phyloP scores from a whole-genome alignment of 1,140 invertebrate genomes.

The Trichogramma pretiosum region DNA sequence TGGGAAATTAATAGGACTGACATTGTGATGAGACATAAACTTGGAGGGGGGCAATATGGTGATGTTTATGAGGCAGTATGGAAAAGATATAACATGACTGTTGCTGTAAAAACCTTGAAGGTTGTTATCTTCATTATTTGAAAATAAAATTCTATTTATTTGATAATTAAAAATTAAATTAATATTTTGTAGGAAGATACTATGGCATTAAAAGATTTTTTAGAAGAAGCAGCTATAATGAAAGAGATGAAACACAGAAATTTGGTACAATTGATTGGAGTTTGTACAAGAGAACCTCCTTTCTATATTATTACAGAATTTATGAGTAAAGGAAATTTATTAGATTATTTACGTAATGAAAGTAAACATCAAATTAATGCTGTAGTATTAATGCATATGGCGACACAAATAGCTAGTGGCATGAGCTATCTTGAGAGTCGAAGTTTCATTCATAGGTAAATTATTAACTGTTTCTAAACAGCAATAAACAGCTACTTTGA shows the following conservation, averaged over 20 bases:
- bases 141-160: no score
- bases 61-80: slow-evolving; percentile 99
- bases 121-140: slow-evolving; percentile 31
- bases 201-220: slow-evolving; percentile 98
- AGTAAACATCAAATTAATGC: slow-evolving; percentile 86
- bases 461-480: background rate
- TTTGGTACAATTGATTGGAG: slow-evolving; percentile 90
- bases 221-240: slow-evolving; percentile 99
- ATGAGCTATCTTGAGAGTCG: slow-evolving; percentile 97
- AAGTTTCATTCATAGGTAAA: slow-evolving; percentile 89
- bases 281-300: slow-evolving; percentile 94
- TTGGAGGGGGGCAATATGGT: slow-evolving; percentile 97
- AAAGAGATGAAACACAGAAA: slow-evolving; percentile 99
- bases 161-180: slow-evolving; percentile 6
- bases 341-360: slow-evolving; percentile 89
- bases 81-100: slow-evolving; percentile 90
- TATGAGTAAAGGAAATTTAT: slow-evolving; percentile 95
- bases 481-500: background rate
- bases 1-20: slow-evolving; percentile 98
- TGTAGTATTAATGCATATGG: slow-evolving; percentile 96
- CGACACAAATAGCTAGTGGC: slow-evolving; percentile 95
- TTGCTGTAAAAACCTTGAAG: slow-evolving; percentile 97
- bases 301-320: slow-evolving; percentile 99
- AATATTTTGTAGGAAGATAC: slow-evolving; percentile 73
- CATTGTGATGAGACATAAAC: slow-evolving; percentile 97